A percentile compares a stretch with the other conserved stretches of the same genome.
phyloP scores from a whole-genome alignment of 2,797 vertebrate genomes.

The Acestrorhynchus altus region DNA sequence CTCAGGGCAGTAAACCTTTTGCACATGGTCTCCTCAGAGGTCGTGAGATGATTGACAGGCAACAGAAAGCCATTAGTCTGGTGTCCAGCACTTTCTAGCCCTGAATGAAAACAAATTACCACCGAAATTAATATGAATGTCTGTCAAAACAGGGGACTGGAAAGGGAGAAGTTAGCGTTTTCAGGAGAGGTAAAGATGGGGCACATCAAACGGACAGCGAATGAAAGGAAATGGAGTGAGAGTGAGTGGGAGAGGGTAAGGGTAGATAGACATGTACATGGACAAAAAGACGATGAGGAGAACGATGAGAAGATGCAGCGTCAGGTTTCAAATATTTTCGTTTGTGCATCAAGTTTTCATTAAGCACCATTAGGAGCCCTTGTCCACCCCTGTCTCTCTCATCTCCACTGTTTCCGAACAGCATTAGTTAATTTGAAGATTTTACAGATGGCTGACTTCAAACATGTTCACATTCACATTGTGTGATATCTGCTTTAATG shows the following conservation, averaged over 20 bases:
- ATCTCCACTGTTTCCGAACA: not conserved
- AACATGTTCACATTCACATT: not conserved
- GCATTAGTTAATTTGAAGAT: conserved; percentile 23
- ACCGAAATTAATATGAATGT: conserved; percentile 32
- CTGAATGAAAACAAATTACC: conserved; percentile 33
- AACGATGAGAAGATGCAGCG: not conserved
- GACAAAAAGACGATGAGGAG: not conserved
- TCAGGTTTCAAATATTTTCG: too few species aligned
- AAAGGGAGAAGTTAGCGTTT: not conserved
- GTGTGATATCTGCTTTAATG: not conserved
- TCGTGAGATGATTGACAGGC: conserved; percentile 47
- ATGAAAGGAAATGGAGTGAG: not conserved
- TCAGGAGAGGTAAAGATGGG: not conserved
- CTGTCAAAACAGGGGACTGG: not conserved
- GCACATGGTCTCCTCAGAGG: conserved; percentile 10
- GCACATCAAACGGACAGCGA: not conserved
- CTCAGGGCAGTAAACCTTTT: not conserved
- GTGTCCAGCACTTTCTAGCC: not conserved
- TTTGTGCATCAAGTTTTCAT: not conserved
- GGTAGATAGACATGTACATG: not conserved
- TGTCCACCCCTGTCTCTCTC: not conserved
- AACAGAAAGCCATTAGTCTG: conserved; percentile 41
- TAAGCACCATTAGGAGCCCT: not conserved
- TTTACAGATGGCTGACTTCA: not conserved
- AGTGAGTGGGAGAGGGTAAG: too few species aligned